Base-by-base conservation (phyloP, 92 coral and sea anemone species). In the Actinernus sp. region DNA sequence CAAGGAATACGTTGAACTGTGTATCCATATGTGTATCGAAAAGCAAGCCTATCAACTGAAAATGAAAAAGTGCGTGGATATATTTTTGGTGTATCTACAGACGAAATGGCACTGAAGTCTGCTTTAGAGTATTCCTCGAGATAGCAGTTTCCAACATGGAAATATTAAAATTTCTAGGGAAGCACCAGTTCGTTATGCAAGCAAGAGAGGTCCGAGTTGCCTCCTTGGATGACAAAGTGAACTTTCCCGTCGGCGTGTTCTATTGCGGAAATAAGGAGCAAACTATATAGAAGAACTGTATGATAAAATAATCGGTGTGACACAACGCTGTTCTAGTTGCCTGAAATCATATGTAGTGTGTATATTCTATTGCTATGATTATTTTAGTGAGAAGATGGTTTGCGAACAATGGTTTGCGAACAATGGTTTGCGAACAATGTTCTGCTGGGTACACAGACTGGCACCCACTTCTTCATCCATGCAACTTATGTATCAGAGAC, bases 381-480 rank as follows among this genome's bases (percentile, higher is more conserved):
- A 61, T 26, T 77, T 26, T 26, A 31, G 11, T 31, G 68, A 45
- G 49, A 77, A 77, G 44, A 30, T 17, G 0, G 73, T 73, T 2
- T n/a, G n/a, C n/a, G n/a, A n/a, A n/a, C n/a, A n/a, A n/a, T n/a
- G n/a, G n/a, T n/a, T n/a, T n/a, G n/a, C n/a, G n/a, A n/a, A n/a
- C n/a, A n/a, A n/a, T n/a, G n/a, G n/a, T n/a, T n/a, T 60, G 72
- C 23, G 63, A 73, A 16, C 20, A 10, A 27, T 65, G 65, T 18
- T 1, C 32, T 17, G 41, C 23, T 14, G 74, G 81, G 13, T 77
- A 46, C 26, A 17, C 50, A 20, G 47, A 68, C 39, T 77, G 69
- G 78, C 84, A 77, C 28, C 84, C 84, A 39, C 78, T 77, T 78
- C 75, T 78, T 16, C 80, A 63, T 34, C 62, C 74, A 21, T 73